Percentiles rank a stretch among this genome's conserved stretches.
phyloP scores from a whole-genome alignment of 2,113 vertebrate species.

The Alligator mississippiensis region DNA sequence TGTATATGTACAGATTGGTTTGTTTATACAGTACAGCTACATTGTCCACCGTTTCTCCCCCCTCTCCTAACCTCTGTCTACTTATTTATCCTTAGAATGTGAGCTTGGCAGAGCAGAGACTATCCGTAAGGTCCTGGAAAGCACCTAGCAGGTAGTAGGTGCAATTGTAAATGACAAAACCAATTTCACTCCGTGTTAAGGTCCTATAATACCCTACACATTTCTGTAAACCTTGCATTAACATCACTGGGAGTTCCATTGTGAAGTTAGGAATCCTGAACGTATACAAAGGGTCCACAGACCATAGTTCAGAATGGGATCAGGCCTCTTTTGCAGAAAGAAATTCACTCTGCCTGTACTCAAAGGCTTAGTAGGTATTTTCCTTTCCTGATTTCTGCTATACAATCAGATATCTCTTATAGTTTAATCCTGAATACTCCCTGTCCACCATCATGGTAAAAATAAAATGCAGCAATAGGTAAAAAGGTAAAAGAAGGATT shows the following conservation, averaged over 20 bases:
- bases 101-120: not conserved
- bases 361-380: not conserved
- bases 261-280: not conserved
- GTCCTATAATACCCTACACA: not conserved
- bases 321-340: rapidly evolving
- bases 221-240: rapidly evolving
- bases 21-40: not conserved
- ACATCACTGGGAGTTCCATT: not conserved
- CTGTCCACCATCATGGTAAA: not conserved
- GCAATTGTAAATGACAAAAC: not conserved
- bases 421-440: not conserved
- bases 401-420: not conserved
- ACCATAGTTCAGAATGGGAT: not conserved
- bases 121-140: not conserved
- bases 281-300: not conserved
- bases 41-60: not conserved
- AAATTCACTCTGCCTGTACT: not conserved
- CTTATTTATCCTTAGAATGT: not conserved
- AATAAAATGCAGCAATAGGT: too few species aligned
- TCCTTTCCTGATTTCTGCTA: rapidly evolving
- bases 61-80: not conserved
- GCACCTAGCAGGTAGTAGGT: not conserved
- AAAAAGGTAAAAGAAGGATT: not conserved
- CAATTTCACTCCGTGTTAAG: too few species aligned
- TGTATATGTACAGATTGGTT: not conserved